Evolutionary conservation across 1,140 invertebrate species (phyloP), one percentile per base, ranked within the genome.

Genomic region (Drosophila tani): DNA sequence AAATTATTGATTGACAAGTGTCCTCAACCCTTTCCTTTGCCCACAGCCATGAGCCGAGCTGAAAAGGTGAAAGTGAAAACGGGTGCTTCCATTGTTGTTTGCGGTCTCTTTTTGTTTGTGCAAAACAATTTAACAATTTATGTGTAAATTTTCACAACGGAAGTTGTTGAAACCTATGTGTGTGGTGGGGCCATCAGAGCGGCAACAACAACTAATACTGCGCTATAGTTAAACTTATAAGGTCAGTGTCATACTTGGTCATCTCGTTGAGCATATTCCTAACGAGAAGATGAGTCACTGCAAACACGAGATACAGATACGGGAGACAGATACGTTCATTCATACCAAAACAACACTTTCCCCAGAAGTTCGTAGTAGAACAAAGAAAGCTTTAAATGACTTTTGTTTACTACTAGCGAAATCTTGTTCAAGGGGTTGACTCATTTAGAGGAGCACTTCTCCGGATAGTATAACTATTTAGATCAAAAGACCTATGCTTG

Each of bases 211-310:
- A 40, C 21, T 21, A 62, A 27, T 1, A 38, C 29, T 9, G 19
- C 38, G 64, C 67, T 80, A 21, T 81, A 76, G 71, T 58, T 62
- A 62, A 40, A 57, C 79, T 53, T 75, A 66, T 82, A 86, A 86
- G 82, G 82, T 86, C 83, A 87, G 76, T 82, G 75, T 82, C 79
- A 80, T 74, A 71, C 79, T 81, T 85, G 82, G 65, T 82, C 82
- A 78, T 70, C 60, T 64, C 29, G 29, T 50, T 15, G n/a, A 60
- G 53, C 29, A 50, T 47, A 60, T 63, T 65, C 53, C 35, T 40
- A 64, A 15, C 45, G 9, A 47, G 49, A n/a, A 24, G 11, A 68
- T 70, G 67, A 70, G 47, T 70, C 63, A 70, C 50, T 12, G 17
- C 50, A 56, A 5, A 24, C 19, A 40, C 35, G 32, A 53, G 21